A percentile compares a stretch with the other conserved stretches of the same genome.
Evolutionary conservation across 2,888 invertebrate species (phyloP).

Genomic region (Platyscelio sp.): DNA sequence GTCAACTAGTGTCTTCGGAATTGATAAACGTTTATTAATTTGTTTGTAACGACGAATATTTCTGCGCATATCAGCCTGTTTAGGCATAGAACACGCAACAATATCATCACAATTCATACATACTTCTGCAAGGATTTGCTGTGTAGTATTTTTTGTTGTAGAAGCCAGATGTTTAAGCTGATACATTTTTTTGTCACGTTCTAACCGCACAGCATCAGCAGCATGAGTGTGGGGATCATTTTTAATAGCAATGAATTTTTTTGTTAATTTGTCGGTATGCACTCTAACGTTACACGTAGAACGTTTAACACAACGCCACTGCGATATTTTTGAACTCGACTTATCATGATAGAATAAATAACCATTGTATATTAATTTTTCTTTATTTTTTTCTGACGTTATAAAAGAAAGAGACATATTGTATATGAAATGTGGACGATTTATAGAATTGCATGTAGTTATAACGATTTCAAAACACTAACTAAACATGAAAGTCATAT

Average conservation of each 20-base stretch:
- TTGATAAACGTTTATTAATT: not conserved
- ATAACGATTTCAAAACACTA: not conserved
- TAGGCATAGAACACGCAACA: not conserved
- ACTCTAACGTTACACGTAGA: not conserved
- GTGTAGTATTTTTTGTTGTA: not conserved
- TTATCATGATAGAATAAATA: not conserved
- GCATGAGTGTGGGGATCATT: constrained; percentile 6
- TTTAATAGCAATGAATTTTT: not conserved
- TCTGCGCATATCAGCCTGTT: not conserved
- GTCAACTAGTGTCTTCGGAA: not conserved
- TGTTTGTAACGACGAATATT: not conserved
- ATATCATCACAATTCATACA: not conserved
- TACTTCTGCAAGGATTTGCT: not conserved
- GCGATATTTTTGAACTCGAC: no score
- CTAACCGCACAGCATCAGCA: not conserved
- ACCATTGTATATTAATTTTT: not conserved
- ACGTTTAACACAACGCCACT: constrained; percentile 4
- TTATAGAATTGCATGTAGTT: not conserved
- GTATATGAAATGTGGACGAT: no score
- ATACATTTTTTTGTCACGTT: not conserved
- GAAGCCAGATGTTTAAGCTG: not conserved
- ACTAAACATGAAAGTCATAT: not conserved
- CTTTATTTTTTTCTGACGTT: not conserved
- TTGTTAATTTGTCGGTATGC: not conserved
- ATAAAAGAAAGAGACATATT: constrained; percentile 12